Conservation (phyloP, 2,888 invertebrate genomes). For the Dexiosoma caninum region DNA sequence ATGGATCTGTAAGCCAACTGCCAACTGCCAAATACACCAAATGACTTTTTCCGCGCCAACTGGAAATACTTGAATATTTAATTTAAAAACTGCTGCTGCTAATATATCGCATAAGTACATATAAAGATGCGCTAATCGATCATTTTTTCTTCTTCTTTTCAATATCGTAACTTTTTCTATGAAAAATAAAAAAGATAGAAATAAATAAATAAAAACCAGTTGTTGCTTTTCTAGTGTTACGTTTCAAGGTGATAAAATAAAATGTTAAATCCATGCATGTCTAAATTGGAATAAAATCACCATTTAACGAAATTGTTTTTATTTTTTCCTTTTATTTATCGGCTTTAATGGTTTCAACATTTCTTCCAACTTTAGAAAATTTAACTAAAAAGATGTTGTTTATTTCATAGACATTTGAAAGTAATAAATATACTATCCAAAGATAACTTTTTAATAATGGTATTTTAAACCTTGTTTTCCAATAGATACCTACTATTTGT, state of each 20-base stretch:
- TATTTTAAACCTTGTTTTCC: constrained; percentile 12
- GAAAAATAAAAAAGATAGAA: constrained; percentile 6
- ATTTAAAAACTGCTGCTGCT: constrained; percentile 13
- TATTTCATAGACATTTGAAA: background rate
- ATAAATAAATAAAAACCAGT: constrained; percentile 24
- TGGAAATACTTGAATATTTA: background rate
- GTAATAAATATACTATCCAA: background rate
- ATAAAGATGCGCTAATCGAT: constrained; percentile 51
- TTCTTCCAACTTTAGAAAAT: background rate
- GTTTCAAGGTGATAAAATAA: constrained; percentile 39
- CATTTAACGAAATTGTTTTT: constrained; percentile 11
- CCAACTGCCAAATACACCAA: background rate
- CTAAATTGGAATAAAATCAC: constrained; percentile 6
- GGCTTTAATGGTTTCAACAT: background rate
- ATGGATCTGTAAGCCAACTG: too few species aligned
- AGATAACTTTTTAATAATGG: constrained; percentile 1
- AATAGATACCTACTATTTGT: too few species aligned
- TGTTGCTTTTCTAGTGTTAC: constrained; percentile 6
- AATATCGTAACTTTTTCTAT: constrained; percentile 1
- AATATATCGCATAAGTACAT: constrained; percentile 5
- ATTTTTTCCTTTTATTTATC: too few species aligned
- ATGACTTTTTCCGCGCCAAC: constrained; percentile 2
- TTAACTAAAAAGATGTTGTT: background rate
- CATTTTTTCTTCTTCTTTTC: constrained; percentile 13
- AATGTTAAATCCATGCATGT: constrained; percentile 16